Percentiles rank a stretch among this genome's conserved stretches.
Conservation (phyloP, 2,113 vertebrate genomes). For the Phalacrocorax carbo region DNA sequence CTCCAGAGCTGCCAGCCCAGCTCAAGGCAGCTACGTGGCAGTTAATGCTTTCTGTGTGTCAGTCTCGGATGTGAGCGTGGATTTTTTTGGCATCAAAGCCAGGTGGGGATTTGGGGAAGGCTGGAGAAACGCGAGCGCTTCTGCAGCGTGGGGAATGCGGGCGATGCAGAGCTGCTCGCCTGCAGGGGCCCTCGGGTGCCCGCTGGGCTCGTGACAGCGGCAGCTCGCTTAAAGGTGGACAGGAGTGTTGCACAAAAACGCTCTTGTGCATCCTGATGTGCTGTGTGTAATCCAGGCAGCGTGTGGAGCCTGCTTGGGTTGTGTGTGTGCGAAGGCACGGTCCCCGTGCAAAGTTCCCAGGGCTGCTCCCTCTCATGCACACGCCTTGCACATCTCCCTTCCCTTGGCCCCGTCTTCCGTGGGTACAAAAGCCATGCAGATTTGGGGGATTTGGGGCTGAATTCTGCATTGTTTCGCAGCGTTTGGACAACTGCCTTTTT, state of each 20-base stretch:
- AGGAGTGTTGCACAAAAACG: background rate
- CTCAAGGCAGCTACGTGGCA: background rate
- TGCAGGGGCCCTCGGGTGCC: rapidly evolving
- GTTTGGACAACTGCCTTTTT: no score
- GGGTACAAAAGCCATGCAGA: background rate
- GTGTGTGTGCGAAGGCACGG: rapidly evolving
- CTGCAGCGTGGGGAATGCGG: rapidly evolving
- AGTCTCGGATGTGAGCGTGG: rapidly evolving
- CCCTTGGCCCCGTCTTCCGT: background rate
- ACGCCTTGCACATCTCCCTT: background rate
- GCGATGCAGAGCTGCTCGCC: background rate
- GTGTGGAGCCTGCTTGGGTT: background rate
- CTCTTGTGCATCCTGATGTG: background rate
- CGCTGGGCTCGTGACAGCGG: rapidly evolving
- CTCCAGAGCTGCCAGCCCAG: background rate
- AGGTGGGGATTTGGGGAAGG: background rate
- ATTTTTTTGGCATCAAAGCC: background rate
- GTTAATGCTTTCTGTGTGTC: rapidly evolving
- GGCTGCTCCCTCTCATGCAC: background rate
- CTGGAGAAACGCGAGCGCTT: rapidly evolving
- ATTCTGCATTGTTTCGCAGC: background rate
- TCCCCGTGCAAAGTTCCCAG: background rate
- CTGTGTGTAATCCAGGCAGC: background rate
- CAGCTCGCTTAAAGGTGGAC: rapidly evolving
- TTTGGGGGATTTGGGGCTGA: background rate